phyloP scores from a whole-genome alignment of 2,888 invertebrate genomes.

The Sinodicranocentrus sp. region DNA sequence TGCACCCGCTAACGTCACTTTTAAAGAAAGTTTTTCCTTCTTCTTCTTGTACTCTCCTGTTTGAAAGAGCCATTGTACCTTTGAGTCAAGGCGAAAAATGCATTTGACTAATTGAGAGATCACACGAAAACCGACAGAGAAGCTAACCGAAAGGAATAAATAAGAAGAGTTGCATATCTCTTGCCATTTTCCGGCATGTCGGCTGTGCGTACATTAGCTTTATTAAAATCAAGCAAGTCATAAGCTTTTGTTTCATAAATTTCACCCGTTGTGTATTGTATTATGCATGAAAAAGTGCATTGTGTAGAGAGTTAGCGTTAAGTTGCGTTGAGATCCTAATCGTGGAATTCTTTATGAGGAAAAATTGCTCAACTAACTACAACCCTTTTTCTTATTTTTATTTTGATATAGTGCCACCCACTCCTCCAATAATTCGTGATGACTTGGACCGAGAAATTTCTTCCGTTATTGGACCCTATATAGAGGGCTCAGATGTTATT shows the following conservation, averaged over 20 bases:
- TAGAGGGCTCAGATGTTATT: constrained; percentile 90
- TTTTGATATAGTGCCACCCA: constrained; percentile 85
- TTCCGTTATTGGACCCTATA: constrained; percentile 89
- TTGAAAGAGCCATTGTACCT: no score
- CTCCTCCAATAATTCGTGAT: constrained; percentile 89
- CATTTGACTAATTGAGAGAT: constrained; percentile 67
- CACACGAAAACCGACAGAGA: constrained; percentile 58
- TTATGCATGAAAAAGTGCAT: not conserved
- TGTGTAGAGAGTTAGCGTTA: not conserved
- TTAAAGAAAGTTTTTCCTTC: not conserved
- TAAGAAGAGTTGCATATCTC: no score
- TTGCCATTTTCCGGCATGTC: constrained; percentile 29
- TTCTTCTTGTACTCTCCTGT: no score
- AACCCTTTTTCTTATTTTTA: not conserved
- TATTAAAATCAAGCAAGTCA: constrained; percentile 54
- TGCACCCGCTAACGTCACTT: no score
- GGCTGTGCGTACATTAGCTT: constrained; percentile 43
- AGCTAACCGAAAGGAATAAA: constrained; percentile 43
- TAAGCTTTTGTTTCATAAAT: constrained; percentile 41
- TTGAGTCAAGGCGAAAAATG: constrained; percentile 27
- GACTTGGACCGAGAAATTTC: constrained; percentile 89
- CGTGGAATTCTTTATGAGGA: constrained; percentile 25
- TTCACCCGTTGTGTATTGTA: not conserved
- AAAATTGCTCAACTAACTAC: constrained; percentile 12
- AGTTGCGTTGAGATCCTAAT: not conserved